Base-by-base conservation (phyloP, 2,888 invertebrate species). In the Acronicta psi region DNA sequence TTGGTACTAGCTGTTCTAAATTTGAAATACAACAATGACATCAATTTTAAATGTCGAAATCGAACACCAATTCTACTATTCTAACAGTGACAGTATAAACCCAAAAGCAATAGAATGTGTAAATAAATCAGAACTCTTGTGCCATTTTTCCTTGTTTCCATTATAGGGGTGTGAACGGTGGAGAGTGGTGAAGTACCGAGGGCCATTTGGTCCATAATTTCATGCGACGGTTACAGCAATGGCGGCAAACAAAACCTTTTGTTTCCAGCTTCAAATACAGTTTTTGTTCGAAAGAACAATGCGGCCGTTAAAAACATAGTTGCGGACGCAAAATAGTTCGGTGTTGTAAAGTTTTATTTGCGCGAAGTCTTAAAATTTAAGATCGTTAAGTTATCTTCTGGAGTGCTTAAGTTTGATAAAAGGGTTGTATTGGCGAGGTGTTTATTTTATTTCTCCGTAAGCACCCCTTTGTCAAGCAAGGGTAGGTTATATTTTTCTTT, bases 191-290 rank as follows among this genome's bases (percentile, higher is more conserved):
- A 43, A 73, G 59, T 69, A 62, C 64, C 53, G 45, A 47, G 55
- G 54, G 49, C 62, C 72, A 76, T 74, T 72, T 70, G 69, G 56
- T 29, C 59, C 51, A 69, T 76, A 73, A 71, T 73, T 68, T 53
- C 52, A 56, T 44, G 58, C 75, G 59, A 64, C 69, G 63, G 59
- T 56, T 55, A 56, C 63, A 52, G 31, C 46, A 38, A 62, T 68
- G 47, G 50, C 44, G 14, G 53, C n/a, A 45, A 62, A 56, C 51
- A 59, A 61, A 51, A 59, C 65, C 73, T 60, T 76, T 77, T 77
- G 76, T 77, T 75, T 59, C 31, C 14, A 46, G 20, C 64, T 46
- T 70, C 62, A 61, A 77, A 73, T 62, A 56, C 66, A 59, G 65
- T 69, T 76, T 74, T 69, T 69, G 74, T 69, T 66, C 59, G 17